Base-by-base conservation (phyloP, 2,113 vertebrate genomes). In the Ptyas mucosa region DNA sequence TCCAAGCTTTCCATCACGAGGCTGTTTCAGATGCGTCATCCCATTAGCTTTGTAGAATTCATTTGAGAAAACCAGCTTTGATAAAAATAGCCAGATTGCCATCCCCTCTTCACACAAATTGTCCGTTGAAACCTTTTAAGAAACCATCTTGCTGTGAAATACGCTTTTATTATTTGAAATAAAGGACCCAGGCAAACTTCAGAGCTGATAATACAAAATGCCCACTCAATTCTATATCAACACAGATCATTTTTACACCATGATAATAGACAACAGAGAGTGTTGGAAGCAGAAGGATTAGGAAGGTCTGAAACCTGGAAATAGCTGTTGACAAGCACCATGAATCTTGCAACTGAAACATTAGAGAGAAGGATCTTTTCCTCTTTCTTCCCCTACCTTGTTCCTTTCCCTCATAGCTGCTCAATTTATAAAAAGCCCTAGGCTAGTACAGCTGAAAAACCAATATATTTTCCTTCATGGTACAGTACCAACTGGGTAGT, bases 141-240 rank as follows among this genome's bases (percentile, higher is more conserved):
- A 96, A 96, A 94, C 69, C 89, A 91, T 93, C 95, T 96, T 94
- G 89, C 95, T 96, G 94, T 96, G 96, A 96, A 95, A 96, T 96
- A 96, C 0, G 0, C 92, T 95, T 95, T 91, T 93, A 57, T 95
- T 96, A 90, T 92, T 87, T 95, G 94, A 95, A 97, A 95, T 95
- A 94, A 95, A 96, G 93, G 92, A 95, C 91, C 88, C 7, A 26
- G 93, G 94, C 93, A 96, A 94, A 96, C 87, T 93, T 94, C 85
- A 88, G 87, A 94, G 88, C 90, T 95, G 95, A 88, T 95, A 94
- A 92, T 95, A 95, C 89, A 81, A 96, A 96, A 93, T 94, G 91
- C 93, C 94, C 92, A 9, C 75, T 96, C 96, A 92, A 92, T 94
- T 92, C 93, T 94, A 26, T 95, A 94, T 96, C 96, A 96, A 96